A percentile compares a stretch with the other conserved stretches of the same genome.
phyloP scores from a whole-genome alignment of 2,797 vertebrate species.

The Semotilus atromaculatus region DNA sequence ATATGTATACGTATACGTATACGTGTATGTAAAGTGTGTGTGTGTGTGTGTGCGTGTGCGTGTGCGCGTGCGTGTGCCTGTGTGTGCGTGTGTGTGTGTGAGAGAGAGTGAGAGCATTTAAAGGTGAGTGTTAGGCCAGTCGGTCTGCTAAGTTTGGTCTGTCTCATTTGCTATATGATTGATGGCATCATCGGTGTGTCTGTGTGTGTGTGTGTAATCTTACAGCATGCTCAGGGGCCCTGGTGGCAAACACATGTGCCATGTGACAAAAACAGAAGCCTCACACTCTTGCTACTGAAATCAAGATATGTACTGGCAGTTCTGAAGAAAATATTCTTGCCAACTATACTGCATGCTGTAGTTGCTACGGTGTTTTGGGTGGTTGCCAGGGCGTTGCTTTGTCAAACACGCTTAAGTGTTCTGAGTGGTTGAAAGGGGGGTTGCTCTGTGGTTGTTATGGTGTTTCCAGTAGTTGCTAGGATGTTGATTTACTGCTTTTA shows the following conservation, averaged over 20 bases:
- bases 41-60: not conserved
- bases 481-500: not conserved
- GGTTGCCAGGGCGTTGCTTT: not conserved
- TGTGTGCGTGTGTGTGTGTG: not conserved
- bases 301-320: slow-evolving; percentile 20
- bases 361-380: not conserved
- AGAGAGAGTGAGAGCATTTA: not conserved
- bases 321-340: not conserved
- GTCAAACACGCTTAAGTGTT: not conserved
- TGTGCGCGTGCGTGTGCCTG: not conserved
- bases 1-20: no score
- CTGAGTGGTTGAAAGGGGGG: not conserved
- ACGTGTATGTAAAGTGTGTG: not conserved
- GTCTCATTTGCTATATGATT: slow-evolving; percentile 75
- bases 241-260: slow-evolving; percentile 56
- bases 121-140: slow-evolving; percentile 4
- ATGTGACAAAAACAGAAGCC: slow-evolving; percentile 40
- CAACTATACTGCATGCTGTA: not conserved
- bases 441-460: not conserved
- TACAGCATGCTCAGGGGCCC: slow-evolving; percentile 56
- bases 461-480: not conserved
- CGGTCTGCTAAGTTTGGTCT: slow-evolving; percentile 30
- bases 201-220: slow-evolving; percentile 66
- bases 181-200: slow-evolving; percentile 72
- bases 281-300: slow-evolving; percentile 28